phyloP scores from a whole-genome alignment of 2,888 invertebrate species.

The Lathronympha strigana region DNA sequence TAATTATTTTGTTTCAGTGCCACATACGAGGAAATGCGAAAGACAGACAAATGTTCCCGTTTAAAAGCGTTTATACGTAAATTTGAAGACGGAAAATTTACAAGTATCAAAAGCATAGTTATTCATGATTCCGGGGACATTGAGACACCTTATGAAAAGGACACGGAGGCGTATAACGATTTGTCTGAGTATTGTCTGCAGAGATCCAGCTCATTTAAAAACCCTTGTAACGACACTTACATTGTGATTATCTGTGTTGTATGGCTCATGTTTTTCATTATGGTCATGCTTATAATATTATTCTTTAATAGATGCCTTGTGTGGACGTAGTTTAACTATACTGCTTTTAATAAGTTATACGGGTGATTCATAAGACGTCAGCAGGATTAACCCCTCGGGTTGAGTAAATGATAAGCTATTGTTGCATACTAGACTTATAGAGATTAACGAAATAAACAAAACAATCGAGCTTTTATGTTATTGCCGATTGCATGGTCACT shows the following conservation, averaged over 20 bases:
- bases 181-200: background rate
- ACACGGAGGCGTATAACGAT: background rate
- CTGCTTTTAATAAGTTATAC: background rate
- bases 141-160: background rate
- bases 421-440: too few relatives aligned
- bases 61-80: slow-evolving; percentile 1
- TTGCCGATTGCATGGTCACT: too few relatives aligned
- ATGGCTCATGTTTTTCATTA: slow-evolving; percentile 11
- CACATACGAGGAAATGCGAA: background rate
- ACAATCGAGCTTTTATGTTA: too few relatives aligned
- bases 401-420: too few relatives aligned
- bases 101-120: background rate
- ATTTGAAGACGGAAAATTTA: background rate
- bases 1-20: slow-evolving; percentile 12
- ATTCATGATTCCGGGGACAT: background rate
- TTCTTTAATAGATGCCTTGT: slow-evolving; percentile 21
- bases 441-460: too few relatives aligned
- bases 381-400: too few relatives aligned
- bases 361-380: too few relatives aligned
- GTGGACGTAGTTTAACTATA: slow-evolving; percentile 4
- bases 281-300: background rate
- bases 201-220: slow-evolving; percentile 9
- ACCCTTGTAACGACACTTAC: slow-evolving; percentile 18
- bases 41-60: background rate
- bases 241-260: background rate